Conservation (phyloP, 1,140 invertebrate species). For the Hestina assimilis region DNA sequence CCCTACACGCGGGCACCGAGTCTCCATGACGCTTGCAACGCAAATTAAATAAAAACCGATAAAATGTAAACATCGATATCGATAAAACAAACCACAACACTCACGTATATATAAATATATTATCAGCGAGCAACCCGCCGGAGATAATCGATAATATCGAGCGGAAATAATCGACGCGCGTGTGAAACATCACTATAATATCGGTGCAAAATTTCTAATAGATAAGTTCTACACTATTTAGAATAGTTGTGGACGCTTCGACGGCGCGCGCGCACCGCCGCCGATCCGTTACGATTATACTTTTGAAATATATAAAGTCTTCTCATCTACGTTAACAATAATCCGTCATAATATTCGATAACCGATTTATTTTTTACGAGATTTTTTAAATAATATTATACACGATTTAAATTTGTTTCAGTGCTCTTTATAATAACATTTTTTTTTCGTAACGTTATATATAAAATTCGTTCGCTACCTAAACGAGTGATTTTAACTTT, state of each 20-base stretch:
- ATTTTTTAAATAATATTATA: constrained; percentile 54
- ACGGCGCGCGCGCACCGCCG: too few relatives aligned
- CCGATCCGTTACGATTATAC: constrained; percentile 35
- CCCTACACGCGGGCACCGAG: constrained; percentile 34
- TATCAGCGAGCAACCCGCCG: constrained; percentile 9
- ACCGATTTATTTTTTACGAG: constrained; percentile 42
- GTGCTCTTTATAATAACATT: constrained; percentile 66
- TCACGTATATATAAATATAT: too few relatives aligned
- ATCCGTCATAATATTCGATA: constrained; percentile 57
- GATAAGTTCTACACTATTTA: constrained; percentile 68
- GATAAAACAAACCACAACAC: background rate
- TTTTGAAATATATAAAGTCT: constrained; percentile 36
- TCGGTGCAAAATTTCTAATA: constrained; percentile 75
- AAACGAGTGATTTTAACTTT: constrained; percentile 62
- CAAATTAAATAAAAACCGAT: constrained; percentile 15
- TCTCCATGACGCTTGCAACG: constrained; percentile 21
- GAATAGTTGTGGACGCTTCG: constrained; percentile 66
- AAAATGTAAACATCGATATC: background rate
- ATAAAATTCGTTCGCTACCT: constrained; percentile 77
- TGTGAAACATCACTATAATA: constrained; percentile 54
- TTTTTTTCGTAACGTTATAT: constrained; percentile 46
- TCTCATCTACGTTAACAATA: constrained; percentile 72
- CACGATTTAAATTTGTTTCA: constrained; percentile 67
- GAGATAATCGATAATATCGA: constrained; percentile 17
- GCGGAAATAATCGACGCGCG: constrained; percentile 38